These are phyloP conservation scores for Coendou prehensilis DNA, from an alignment of 2,797 vertebrate species.

Conservation along the genomic window DNA sequence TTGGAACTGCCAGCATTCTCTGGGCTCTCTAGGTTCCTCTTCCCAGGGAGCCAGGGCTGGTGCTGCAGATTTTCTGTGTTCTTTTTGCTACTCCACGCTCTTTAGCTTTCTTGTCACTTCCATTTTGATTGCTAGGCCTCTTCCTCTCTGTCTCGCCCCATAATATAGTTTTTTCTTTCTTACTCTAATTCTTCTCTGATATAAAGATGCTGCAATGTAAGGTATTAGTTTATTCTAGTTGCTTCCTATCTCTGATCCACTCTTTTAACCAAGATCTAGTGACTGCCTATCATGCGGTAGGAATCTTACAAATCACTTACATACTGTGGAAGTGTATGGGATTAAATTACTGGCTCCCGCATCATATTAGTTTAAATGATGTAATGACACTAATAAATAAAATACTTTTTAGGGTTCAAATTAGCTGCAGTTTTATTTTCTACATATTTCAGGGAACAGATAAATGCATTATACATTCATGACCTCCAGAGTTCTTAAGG, in stretches of 20 bases:
- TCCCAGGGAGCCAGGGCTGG: neutral
- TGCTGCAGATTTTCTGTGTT: neutral
- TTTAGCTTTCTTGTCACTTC: neutral
- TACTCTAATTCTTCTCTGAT: neutral
- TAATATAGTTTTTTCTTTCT: neutral
- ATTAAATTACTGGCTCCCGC: neutral
- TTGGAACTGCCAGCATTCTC: neutral
- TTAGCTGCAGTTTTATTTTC: neutral
- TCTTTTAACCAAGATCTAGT: neutral
- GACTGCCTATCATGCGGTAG: neutral
- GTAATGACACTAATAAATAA: neutral
- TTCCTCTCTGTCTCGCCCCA: neutral
- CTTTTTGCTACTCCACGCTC: neutral
- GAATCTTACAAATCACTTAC: neutral
- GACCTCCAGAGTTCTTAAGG: neutral
- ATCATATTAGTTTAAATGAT: neutral
- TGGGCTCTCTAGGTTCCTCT: neutral
- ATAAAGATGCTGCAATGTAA: neutral
- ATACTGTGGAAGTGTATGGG: neutral
- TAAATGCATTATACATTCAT: conserved; percentile 7
- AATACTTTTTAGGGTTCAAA: neutral
- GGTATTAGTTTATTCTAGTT: neutral
- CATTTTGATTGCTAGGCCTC: neutral
- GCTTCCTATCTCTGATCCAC: neutral
- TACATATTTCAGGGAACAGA: neutral